Conservation (phyloP, 2,888 invertebrate genomes). For the Drosophila demipolita region DNA sequence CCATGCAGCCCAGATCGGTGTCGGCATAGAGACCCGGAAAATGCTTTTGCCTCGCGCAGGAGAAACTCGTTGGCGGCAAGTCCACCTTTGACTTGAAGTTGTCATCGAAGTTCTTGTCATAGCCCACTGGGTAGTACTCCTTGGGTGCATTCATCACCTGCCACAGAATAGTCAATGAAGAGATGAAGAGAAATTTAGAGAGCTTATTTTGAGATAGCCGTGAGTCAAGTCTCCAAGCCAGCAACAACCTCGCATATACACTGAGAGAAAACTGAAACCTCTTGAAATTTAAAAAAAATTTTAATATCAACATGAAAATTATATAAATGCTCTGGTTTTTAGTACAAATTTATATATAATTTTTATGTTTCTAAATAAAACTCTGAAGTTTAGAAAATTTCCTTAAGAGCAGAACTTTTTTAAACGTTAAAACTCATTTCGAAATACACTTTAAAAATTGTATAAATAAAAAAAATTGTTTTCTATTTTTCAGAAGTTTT, state of each 20-base stretch:
- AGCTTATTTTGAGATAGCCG: background rate
- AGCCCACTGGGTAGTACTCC: slow-evolving; percentile 94
- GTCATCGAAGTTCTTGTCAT: slow-evolving; percentile 95
- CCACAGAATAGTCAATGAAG: background rate
- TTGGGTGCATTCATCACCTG: slow-evolving; percentile 95
- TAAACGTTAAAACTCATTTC: too few species aligned
- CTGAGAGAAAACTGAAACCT: background rate
- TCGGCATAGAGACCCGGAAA: slow-evolving; percentile 96
- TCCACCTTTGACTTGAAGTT: slow-evolving; percentile 94
- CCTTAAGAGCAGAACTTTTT: too few species aligned
- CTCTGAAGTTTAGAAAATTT: too few species aligned
- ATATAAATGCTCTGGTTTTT: too few species aligned
- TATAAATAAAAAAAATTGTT: too few species aligned
- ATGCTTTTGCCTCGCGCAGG: slow-evolving; percentile 95
- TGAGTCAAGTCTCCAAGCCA: background rate
- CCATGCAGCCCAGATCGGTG: slow-evolving; percentile 95
- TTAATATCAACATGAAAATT: too few species aligned
- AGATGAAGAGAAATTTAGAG: background rate
- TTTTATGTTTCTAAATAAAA: too few species aligned
- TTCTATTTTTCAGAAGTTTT: too few species aligned
- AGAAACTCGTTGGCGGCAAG: slow-evolving; percentile 92
- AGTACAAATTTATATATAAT: too few species aligned
- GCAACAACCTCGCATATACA: background rate
- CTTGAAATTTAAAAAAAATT: background rate
- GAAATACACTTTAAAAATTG: too few species aligned